Base-by-base conservation (phyloP, 2,888 invertebrate species). In the Mythimna albipuncta region DNA sequence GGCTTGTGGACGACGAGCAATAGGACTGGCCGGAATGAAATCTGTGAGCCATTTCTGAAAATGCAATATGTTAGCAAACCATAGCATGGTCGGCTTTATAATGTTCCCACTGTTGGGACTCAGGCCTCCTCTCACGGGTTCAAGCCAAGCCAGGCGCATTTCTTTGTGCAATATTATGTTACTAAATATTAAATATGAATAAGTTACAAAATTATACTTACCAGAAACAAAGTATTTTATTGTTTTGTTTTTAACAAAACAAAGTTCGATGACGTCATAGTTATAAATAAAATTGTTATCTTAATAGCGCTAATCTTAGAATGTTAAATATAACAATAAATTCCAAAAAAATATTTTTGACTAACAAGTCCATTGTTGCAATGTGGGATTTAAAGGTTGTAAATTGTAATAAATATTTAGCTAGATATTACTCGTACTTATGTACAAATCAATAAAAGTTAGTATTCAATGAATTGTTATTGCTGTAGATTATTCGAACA, bases 221-320 rank as follows among this genome's bases (percentile, higher is more conserved):
- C 16, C 5, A 19, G 50, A 16, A 50, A 52, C 50, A 52, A 44
- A 57, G 63, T n/a, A 7, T 75, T 52, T 72, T 52, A 66, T 55
- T n/a, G 19, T 64, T 67, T 57, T 75, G 59, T 72, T 72, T 74
- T 16, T 21, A 74, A 57, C 44, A 13, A 44, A 67, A 64, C 9
- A 1, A 47, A 69, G 3, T 38, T 54, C 26, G 26, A 6, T 81
- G 77, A 79, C 77, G 82, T 77, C 77, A 82, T 35, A 44, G 57
- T 38, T 66, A 64, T 81, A 81, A 77, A 81, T 77, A 59, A 64
- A 10, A 11, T 44, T 47, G 16, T 41, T 69, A 77, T 71, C 71
- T 6, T 26, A 26, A 58, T n/a, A n/a, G 52, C 19, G 66, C 54
- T 81, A 64, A 70, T 81, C 52, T n/a, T 65, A 41, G 2, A 64